These are phyloP conservation scores for Dendropsophus ebraccatus DNA, from an alignment of 2,113 vertebrate species.

Conservation along the genomic window DNA sequence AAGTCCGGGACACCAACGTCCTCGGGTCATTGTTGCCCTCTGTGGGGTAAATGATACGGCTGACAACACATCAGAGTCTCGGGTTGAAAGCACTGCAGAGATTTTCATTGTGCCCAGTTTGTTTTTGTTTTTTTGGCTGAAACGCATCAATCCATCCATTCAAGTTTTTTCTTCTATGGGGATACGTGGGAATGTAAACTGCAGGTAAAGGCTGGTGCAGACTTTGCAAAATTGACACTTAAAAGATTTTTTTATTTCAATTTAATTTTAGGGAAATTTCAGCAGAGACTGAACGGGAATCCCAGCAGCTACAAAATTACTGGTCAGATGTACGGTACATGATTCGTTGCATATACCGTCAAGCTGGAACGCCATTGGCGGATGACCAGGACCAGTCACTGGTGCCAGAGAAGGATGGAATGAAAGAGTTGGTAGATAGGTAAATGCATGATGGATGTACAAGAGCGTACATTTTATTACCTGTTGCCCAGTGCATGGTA, in stretches of 20 bases:
- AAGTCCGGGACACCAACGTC: too few species aligned
- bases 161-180: too few species aligned
- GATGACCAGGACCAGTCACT: conserved; percentile 93
- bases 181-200: too few species aligned
- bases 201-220: too few species aligned
- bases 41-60: too few species aligned
- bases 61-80: too few species aligned
- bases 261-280: conserved; percentile 82
- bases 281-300: conserved; percentile 89
- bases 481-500: background rate
- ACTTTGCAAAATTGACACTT: background rate
- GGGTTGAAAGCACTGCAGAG: too few species aligned
- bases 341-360: conserved; percentile 95
- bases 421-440: conserved; percentile 96
- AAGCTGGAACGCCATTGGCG: conserved; percentile 89
- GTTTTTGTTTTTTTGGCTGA: too few species aligned
- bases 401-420: conserved; percentile 90
- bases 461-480: background rate
- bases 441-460: conserved; percentile 61
- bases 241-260: background rate
- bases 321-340: conserved; percentile 97
- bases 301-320: conserved; percentile 95
- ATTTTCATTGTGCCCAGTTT: too few species aligned
- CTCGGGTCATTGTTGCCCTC: too few species aligned
- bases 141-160: too few species aligned